A percentile compares a stretch with the other conserved stretches of the same genome.
These are phyloP conservation scores for Acrossocheilus fasciatus DNA, from an alignment of 2,797 vertebrate species.

Conservation along the genomic window DNA sequence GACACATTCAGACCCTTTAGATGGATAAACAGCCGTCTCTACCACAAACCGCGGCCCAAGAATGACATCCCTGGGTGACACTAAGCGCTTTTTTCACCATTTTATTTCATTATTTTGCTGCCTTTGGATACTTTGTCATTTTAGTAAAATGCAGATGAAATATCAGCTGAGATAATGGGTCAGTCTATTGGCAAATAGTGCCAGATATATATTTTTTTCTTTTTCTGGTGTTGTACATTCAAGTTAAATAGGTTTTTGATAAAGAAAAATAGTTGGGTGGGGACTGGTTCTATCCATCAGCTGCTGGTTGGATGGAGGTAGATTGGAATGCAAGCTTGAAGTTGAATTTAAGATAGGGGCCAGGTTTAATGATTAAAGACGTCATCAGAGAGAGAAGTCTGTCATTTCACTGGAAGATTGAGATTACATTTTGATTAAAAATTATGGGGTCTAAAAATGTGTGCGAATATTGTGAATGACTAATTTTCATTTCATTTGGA, in stretches of 20 bases:
- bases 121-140: constrained; percentile 7
- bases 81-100: not conserved
- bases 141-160: constrained; percentile 9
- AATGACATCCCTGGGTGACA: not conserved
- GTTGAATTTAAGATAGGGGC: not conserved
- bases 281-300: not conserved
- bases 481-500: not conserved
- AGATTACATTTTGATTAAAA: not conserved
- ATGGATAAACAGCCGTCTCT: constrained; percentile 27
- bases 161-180: not conserved
- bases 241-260: not conserved
- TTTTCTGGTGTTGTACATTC: not conserved
- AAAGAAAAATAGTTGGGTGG: not conserved
- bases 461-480: not conserved
- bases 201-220: not conserved
- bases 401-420: not conserved
- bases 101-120: not conserved
- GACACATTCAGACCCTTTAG: constrained; percentile 46
- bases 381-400: not conserved
- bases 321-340: not conserved
- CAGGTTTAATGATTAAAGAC: not conserved
- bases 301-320: not conserved
- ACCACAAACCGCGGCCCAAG: not conserved
- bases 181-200: not conserved
- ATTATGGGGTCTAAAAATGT: not conserved